Conservation (phyloP, 23 tunicate genomes). For the Aplidium turbinatum region DNA sequence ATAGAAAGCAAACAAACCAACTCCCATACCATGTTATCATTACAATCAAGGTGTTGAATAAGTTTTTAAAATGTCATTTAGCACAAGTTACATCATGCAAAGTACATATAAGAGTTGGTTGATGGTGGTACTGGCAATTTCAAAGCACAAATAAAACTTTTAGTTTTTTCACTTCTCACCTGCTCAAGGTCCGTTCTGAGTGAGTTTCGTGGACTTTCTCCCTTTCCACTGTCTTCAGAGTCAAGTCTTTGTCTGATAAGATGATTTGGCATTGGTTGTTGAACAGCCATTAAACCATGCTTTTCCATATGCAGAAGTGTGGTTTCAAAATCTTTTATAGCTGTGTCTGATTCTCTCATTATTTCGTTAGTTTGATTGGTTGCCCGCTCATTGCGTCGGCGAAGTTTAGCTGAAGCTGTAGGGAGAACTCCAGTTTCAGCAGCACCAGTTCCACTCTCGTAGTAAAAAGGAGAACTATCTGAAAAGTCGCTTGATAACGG, state of each 20-base stretch:
- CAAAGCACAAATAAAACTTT: too few species aligned
- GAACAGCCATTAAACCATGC: neutral
- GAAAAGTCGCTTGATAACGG: neutral
- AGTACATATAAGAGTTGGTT: too few species aligned
- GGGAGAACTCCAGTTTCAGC: constrained; percentile 51
- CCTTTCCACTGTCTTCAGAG: constrained; percentile 91
- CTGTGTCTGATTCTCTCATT: constrained; percentile 57
- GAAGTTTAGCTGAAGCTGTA: constrained; percentile 53
- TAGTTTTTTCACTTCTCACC: too few species aligned
- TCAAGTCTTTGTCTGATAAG: constrained; percentile 51
- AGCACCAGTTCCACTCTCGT: constrained; percentile 42
- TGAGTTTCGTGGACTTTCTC: constrained; percentile 81
- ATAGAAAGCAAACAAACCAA: too few species aligned
- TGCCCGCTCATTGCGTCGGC: constrained; percentile 47
- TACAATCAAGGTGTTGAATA: too few species aligned
- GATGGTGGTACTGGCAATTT: too few species aligned
- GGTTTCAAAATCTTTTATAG: constrained; percentile 25
- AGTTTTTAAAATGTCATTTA: too few species aligned
- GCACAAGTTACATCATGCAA: too few species aligned
- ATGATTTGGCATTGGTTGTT: neutral
- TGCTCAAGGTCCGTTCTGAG: constrained; percentile 63
- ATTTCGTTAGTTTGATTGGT: constrained; percentile 47
- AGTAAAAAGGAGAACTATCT: constrained; percentile 18
- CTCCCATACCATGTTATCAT: too few species aligned
- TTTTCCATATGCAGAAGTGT: constrained; percentile 19